Conservation (phyloP, 2,113 vertebrate species). For the Nanorana parkeri region DNA sequence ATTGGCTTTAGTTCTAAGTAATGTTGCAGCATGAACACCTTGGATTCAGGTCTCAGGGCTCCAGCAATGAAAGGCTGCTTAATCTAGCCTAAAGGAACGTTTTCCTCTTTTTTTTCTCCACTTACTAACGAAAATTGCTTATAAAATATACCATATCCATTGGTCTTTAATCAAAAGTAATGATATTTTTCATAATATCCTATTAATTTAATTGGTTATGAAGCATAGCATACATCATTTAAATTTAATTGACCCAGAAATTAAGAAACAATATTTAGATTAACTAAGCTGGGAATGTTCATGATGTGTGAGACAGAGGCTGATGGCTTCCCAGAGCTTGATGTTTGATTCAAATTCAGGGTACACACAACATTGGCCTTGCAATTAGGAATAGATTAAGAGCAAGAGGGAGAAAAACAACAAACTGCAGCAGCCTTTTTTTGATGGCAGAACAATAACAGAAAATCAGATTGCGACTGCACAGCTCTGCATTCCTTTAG, state of each 20-base stretch:
- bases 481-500: conserved; percentile 40
- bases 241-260: conserved; percentile 99
- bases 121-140: conserved; percentile 97
- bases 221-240: conserved; percentile 98
- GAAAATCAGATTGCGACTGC: conserved; percentile 41
- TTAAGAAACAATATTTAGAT: conserved; percentile 94
- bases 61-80: conserved; percentile 88
- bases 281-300: conserved; percentile 85
- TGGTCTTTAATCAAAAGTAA: conserved; percentile 98
- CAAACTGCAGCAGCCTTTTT: conserved; percentile 60
- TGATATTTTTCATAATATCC: conserved; percentile 92
- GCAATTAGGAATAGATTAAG: conserved; percentile 55
- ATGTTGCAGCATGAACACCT: conserved; percentile 92
- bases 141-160: conserved; percentile 98
- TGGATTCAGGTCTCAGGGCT: conserved; percentile 86
- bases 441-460: conserved; percentile 62
- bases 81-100: conserved; percentile 96
- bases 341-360: conserved; percentile 69
- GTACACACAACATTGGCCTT: conserved; percentile 59
- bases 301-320: conserved; percentile 84
- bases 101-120: conserved; percentile 60
- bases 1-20: conserved; percentile 98
- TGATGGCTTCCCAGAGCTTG: conserved; percentile 63
- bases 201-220: conserved; percentile 99
- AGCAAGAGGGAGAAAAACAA: background rate